Conservation (phyloP, 2,888 invertebrate species). For the Mythimna pallens region DNA sequence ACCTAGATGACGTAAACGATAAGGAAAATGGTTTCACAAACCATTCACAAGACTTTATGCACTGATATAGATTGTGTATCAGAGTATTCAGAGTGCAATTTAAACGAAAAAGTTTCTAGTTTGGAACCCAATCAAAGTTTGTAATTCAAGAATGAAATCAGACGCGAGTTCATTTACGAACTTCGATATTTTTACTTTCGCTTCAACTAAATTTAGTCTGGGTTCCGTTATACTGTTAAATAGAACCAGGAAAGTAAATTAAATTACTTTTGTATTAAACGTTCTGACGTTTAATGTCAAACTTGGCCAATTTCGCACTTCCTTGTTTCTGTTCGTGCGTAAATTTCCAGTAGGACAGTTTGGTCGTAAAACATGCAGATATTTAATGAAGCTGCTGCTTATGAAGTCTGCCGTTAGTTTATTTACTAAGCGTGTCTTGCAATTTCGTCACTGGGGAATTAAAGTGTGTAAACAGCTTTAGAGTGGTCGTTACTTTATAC, state of each 20-base stretch:
- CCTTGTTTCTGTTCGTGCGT: slow-evolving; percentile 28
- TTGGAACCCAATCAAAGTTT: slow-evolving; percentile 31
- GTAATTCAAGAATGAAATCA: slow-evolving; percentile 35
- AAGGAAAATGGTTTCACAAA: slow-evolving; percentile 17
- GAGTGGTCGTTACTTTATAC: slow-evolving; percentile 72
- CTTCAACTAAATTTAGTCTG: slow-evolving; percentile 43
- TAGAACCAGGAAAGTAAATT: slow-evolving; percentile 31
- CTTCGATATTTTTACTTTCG: slow-evolving; percentile 50
- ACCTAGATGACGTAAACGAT: slow-evolving; percentile 5
- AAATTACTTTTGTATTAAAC: slow-evolving; percentile 36
- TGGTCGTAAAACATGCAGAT: slow-evolving; percentile 34
- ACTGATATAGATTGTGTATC: slow-evolving; percentile 16
- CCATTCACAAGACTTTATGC: slow-evolving; percentile 3
- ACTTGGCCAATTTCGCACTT: slow-evolving; percentile 43
- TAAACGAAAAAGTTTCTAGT: slow-evolving; percentile 18
- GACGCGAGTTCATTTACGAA: slow-evolving; percentile 40
- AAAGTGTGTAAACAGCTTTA: slow-evolving; percentile 69
- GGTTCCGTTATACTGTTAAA: slow-evolving; percentile 21
- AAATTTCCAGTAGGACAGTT: slow-evolving; percentile 25
- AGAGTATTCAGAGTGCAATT: slow-evolving; percentile 17
- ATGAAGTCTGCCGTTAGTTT: slow-evolving; percentile 35
- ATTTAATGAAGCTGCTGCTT: slow-evolving; percentile 29
- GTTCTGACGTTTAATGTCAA: slow-evolving; percentile 20
- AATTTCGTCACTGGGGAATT: slow-evolving; percentile 57
- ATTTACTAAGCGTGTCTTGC: slow-evolving; percentile 32